A percentile compares a stretch with the other conserved stretches of the same genome.
Conservation (phyloP, 2,888 invertebrate species). For the Schrankia costaestrigalis region DNA sequence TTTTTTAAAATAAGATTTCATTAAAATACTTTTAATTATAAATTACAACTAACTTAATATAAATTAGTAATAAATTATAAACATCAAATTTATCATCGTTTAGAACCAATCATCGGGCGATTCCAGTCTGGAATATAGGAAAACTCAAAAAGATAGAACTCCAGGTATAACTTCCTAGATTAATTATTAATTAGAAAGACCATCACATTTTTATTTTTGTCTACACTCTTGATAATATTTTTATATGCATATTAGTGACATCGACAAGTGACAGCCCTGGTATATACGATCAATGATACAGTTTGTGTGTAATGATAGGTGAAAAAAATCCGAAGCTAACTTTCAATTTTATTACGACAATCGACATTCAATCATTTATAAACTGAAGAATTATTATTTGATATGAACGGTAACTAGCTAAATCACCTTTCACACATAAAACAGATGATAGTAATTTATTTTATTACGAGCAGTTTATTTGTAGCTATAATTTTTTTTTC, state of each 20-base stretch:
- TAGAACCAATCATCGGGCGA: too few relatives aligned
- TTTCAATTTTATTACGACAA: conserved; percentile 30
- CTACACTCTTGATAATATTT: neutral
- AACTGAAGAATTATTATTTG: conserved; percentile 1
- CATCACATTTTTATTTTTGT: neutral
- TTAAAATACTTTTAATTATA: too few relatives aligned
- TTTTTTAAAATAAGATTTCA: too few relatives aligned
- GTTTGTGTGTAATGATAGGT: conserved; percentile 24
- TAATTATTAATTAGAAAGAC: too few relatives aligned
- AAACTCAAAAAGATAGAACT: too few relatives aligned
- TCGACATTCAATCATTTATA: conserved; percentile 9
- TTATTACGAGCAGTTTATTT: neutral
- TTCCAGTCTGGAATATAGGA: too few relatives aligned
- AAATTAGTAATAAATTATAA: too few relatives aligned
- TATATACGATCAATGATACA: conserved; percentile 20
- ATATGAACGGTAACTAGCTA: conserved; percentile 1
- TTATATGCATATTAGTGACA: too few relatives aligned
- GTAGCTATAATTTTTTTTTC: neutral
- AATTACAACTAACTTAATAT: too few relatives aligned
- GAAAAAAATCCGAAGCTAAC: conserved; percentile 25
- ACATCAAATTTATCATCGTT: too few relatives aligned
- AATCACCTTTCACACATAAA: conserved; percentile 3
- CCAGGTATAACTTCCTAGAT: too few relatives aligned
- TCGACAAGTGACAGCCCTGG: conserved; percentile 1
- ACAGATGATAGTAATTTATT: neutral